Evolutionary conservation across 2,113 vertebrate species (phyloP).

Genomic region (Dasyprocta punctata): DNA sequence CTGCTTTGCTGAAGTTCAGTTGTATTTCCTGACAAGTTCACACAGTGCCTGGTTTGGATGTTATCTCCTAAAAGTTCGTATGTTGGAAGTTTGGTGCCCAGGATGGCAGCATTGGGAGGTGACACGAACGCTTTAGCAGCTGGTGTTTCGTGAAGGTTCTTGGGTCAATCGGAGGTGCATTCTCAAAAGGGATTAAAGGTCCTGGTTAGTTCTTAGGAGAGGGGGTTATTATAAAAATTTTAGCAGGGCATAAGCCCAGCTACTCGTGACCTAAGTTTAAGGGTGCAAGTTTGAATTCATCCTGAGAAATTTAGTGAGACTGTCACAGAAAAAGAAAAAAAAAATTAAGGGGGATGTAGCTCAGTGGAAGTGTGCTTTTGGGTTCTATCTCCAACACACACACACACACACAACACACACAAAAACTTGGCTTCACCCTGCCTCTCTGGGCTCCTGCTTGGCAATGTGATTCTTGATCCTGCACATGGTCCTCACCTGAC

Average conservation of each 20-base stretch:
- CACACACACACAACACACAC: background rate
- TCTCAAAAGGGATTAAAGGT: background rate
- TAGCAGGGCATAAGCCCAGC: background rate
- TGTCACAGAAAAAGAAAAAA: background rate
- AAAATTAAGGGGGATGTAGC: background rate
- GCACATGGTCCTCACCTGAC: background rate
- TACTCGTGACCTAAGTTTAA: background rate
- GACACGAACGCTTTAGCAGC: background rate
- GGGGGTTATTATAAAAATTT: background rate
- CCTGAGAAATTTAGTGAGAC: background rate
- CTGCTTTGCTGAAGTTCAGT: background rate
- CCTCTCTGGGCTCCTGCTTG: background rate
- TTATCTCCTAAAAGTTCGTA: background rate
- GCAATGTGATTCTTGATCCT: background rate
- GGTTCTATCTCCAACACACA: background rate
- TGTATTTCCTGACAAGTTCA: background rate
- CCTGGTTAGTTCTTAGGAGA: background rate
- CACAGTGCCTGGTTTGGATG: background rate
- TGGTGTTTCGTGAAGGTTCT: background rate
- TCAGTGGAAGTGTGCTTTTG: background rate
- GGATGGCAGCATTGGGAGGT: background rate
- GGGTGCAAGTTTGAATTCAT: background rate
- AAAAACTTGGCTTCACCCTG: background rate
- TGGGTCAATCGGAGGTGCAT: background rate
- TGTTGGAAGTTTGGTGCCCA: background rate